Conservation (phyloP, 2,797 vertebrate species). For the Novumbra hubbsi region DNA sequence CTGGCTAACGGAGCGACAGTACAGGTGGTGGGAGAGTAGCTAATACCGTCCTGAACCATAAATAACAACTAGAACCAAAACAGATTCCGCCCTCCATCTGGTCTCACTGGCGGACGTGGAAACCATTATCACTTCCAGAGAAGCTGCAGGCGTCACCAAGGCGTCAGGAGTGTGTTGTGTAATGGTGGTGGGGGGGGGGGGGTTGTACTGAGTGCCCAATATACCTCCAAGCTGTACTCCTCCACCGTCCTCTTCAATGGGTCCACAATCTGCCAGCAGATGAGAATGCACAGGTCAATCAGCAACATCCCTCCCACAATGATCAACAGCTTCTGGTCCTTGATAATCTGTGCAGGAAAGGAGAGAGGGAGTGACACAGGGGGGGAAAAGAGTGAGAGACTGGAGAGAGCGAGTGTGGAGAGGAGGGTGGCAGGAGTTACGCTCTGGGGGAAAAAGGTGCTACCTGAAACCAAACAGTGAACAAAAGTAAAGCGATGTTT, state of each 20-base stretch:
- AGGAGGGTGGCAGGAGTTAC: background rate
- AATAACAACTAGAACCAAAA: constrained; percentile 59
- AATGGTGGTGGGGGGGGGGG: constrained; percentile 6
- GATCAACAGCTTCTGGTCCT: constrained; percentile 98
- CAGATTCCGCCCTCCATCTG: constrained; percentile 39
- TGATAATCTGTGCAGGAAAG: constrained; percentile 86
- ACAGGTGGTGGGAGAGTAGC: constrained; percentile 62
- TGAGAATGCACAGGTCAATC: constrained; percentile 98
- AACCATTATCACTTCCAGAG: constrained; percentile 7
- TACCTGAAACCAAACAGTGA: background rate
- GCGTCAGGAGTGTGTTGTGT: background rate
- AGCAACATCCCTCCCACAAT: constrained; percentile 98
- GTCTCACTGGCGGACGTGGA: constrained; percentile 38
- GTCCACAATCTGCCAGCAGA: constrained; percentile 99
- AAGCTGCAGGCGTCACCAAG: constrained; percentile 11
- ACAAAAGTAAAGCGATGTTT: background rate
- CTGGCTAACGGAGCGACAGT: constrained; percentile 57
- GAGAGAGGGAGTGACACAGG: background rate
- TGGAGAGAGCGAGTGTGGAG: background rate
- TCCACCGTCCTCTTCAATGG: constrained; percentile 96
- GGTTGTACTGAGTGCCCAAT: constrained; percentile 39
- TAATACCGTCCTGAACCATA: constrained; percentile 72
- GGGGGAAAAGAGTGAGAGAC: background rate
- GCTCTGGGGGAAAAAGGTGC: background rate
- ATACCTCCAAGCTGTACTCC: constrained; percentile 96